Conservation (phyloP, 2,888 invertebrate species). For the Eueremaeus valkanovi region DNA sequence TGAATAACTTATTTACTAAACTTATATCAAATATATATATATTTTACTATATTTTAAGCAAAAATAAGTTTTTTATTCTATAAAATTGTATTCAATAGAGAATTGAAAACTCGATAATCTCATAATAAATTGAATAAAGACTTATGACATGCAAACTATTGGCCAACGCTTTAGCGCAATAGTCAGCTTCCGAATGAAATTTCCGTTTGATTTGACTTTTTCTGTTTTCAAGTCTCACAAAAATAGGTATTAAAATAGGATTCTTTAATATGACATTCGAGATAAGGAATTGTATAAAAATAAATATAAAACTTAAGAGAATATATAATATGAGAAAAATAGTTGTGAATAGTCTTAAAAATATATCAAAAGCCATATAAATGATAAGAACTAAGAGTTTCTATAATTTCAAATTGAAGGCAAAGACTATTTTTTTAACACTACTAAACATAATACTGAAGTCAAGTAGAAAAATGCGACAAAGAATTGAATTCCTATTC, state of each 20-base stretch:
- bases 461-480: neutral
- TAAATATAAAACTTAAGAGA: neutral
- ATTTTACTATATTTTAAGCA: neutral
- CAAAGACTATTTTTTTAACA: no score
- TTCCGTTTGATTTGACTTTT: constrained; percentile 34
- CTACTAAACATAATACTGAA: no score
- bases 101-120: constrained; percentile 31
- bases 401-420: neutral
- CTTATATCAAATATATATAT: neutral
- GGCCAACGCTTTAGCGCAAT: neutral
- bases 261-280: neutral
- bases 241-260: constrained; percentile 9
- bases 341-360: no score
- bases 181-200: constrained; percentile 29
- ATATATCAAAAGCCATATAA: neutral
- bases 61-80: constrained; percentile 3
- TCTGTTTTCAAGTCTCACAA: neutral
- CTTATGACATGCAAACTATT: constrained; percentile 20
- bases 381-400: neutral
- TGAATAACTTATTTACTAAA: constrained; percentile 13
- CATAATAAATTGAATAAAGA: constrained; percentile 33
- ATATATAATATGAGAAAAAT: no score
- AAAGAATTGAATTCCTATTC: neutral
- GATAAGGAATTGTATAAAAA: neutral
- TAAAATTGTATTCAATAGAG: constrained; percentile 17